Conservation (phyloP, 2,113 vertebrate genomes). For the Tursiops truncatus region DNA sequence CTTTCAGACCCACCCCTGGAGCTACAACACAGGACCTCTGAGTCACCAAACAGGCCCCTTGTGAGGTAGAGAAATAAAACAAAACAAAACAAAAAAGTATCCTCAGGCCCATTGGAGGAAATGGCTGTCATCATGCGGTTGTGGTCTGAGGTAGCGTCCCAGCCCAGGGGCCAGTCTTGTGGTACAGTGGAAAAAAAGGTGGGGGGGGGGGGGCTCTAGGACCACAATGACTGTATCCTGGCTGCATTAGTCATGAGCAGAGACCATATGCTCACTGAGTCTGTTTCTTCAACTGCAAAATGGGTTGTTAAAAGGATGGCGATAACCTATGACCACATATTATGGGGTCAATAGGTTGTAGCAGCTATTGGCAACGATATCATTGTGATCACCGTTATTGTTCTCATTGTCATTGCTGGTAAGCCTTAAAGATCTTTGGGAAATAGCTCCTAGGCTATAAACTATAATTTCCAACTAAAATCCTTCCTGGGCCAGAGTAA, state of each 20-base stretch:
- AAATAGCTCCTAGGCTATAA: background rate
- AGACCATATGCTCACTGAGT: background rate
- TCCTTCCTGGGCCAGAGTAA: background rate
- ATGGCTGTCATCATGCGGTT: background rate
- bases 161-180: background rate
- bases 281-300: background rate
- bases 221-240: background rate
- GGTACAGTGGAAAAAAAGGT: background rate
- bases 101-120: background rate
- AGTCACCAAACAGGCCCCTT: background rate
- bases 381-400: background rate
- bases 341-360: background rate
- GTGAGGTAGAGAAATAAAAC: background rate
- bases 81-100: background rate
- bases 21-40: background rate
- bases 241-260: background rate
- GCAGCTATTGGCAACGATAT: background rate
- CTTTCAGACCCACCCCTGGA: background rate
- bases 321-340: background rate
- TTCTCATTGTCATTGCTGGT: background rate
- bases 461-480: background rate
- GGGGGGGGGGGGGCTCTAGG: accelerated
- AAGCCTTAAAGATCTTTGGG: background rate
- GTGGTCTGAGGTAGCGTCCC: background rate
- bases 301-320: background rate